A percentile compares a stretch with the other conserved stretches of the same genome.
Conservation (phyloP, 2,888 invertebrate species). For the Ornithoptera alexandrae region DNA sequence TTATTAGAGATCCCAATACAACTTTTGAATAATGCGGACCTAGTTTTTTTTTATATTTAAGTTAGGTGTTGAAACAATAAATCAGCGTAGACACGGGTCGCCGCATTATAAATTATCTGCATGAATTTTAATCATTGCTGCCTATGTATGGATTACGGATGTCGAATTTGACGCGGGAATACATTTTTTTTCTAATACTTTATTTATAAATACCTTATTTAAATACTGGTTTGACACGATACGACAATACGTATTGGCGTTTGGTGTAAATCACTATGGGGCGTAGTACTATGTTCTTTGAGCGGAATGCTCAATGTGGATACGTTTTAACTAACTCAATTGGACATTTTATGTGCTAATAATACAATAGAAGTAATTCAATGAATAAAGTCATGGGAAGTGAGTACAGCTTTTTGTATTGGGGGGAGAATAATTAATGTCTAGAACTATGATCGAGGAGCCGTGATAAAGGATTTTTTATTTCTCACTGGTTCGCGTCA, state of each 20-base stretch:
- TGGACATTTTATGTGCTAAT: conserved; percentile 32
- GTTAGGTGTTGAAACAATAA: conserved; percentile 13
- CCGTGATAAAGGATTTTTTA: conserved; percentile 58
- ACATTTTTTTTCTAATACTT: neutral
- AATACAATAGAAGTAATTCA: conserved; percentile 39
- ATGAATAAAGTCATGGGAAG: conserved; percentile 73
- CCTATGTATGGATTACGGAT: neutral
- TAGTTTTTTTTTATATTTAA: conserved; percentile 26
- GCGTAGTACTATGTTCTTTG: neutral
- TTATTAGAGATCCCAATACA: conserved; percentile 55
- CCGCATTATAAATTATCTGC: conserved; percentile 12
- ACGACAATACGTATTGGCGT: neutral
- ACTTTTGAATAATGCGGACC: conserved; percentile 50
- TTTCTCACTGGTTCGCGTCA: conserved; percentile 50
- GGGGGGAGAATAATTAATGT: conserved; percentile 52
- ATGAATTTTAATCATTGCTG: conserved; percentile 16
- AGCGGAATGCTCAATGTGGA: conserved; percentile 7
- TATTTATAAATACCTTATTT: conserved; percentile 1
- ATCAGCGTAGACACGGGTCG: conserved; percentile 5
- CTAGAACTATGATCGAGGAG: conserved; percentile 53
- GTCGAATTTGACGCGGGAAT: neutral
- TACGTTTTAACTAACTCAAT: conserved; percentile 23
- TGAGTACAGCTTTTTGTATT: conserved; percentile 62
- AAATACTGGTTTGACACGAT: neutral
- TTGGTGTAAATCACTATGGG: neutral